These are phyloP conservation scores for Drosophila ogumai DNA, from an alignment of 1,140 invertebrate species.

Conservation along the genomic window DNA sequence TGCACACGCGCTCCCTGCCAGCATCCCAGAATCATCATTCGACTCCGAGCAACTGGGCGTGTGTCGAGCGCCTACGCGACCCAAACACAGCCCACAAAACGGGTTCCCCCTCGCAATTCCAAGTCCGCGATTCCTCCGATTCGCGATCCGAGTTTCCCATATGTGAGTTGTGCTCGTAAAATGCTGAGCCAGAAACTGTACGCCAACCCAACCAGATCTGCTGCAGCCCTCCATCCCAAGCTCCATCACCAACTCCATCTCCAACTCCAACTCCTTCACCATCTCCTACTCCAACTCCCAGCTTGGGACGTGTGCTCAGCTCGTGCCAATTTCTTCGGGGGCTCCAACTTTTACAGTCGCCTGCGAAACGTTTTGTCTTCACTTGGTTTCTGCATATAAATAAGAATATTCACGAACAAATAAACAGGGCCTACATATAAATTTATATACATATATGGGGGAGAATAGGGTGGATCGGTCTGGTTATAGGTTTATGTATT, in stretches of 20 bases:
- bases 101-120: slow-evolving; percentile 61
- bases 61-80: slow-evolving; percentile 71
- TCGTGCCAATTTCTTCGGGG: slow-evolving; percentile 77
- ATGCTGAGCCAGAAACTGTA: slow-evolving; percentile 72
- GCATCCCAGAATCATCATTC: slow-evolving; percentile 14
- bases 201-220: slow-evolving; percentile 44
- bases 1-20: slow-evolving; percentile 63
- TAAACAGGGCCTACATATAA: slow-evolving; percentile 15
- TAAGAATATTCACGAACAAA: slow-evolving; percentile 59
- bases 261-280: slow-evolving; percentile 9
- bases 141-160: slow-evolving; percentile 51
- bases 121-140: background rate
- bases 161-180: slow-evolving; percentile 74
- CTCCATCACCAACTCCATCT: slow-evolving; percentile 5
- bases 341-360: slow-evolving; percentile 57
- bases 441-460: background rate
- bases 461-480: slow-evolving; percentile 24
- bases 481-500: background rate
- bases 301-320: slow-evolving; percentile 70
- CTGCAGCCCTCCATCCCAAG: background rate
- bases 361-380: slow-evolving; percentile 67
- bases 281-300: slow-evolving; percentile 19
- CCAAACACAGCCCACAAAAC: slow-evolving; percentile 73
- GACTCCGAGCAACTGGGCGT: slow-evolving; percentile 40
- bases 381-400: slow-evolving; percentile 68